A percentile compares a stretch with the other conserved stretches of the same genome.
These are phyloP conservation scores for Megalops atlanticus DNA, from an alignment of 2,113 vertebrate genomes.

Conservation along the genomic window DNA sequence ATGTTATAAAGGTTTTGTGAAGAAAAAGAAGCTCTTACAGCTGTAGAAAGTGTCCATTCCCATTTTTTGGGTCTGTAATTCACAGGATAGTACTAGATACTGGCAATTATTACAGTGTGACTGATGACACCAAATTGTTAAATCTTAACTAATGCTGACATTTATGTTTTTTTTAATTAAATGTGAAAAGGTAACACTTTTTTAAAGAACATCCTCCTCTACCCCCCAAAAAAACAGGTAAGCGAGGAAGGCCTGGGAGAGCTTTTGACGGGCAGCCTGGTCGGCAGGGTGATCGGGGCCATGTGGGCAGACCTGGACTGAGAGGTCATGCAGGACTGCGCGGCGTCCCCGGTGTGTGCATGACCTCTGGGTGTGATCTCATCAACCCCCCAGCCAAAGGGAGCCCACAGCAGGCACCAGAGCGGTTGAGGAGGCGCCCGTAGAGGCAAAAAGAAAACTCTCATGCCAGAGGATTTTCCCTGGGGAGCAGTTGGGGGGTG, in stretches of 20 bases:
- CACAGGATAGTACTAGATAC: too few relatives aligned
- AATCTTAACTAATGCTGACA: neutral
- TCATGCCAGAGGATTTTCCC: conserved; percentile 9
- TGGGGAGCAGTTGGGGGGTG: conserved; percentile 6
- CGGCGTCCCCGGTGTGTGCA: conserved; percentile 73
- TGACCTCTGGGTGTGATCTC: conserved; percentile 66
- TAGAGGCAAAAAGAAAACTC: conserved; percentile 41
- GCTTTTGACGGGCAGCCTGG: conserved; percentile 72
- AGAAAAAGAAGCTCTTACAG: too few relatives aligned
- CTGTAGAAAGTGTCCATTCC: too few relatives aligned
- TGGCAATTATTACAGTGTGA: too few relatives aligned
- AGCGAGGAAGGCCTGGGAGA: conserved; percentile 67
- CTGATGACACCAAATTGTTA: neutral
- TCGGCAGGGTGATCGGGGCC: conserved; percentile 68
- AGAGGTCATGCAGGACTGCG: conserved; percentile 68
- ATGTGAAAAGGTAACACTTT: too few relatives aligned
- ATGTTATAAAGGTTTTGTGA: too few relatives aligned
- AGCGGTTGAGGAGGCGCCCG: conserved; percentile 57
- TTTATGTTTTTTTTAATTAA: neutral
- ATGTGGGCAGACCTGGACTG: conserved; percentile 64
- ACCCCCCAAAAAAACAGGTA: conserved; percentile 56
- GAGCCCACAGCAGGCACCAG: conserved; percentile 34
- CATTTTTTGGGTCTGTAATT: too few relatives aligned
- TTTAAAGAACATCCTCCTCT: neutral
- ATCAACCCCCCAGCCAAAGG: conserved; percentile 42